Conservation (phyloP, 2,888 invertebrate species). For the Agrilus cyanescens region DNA sequence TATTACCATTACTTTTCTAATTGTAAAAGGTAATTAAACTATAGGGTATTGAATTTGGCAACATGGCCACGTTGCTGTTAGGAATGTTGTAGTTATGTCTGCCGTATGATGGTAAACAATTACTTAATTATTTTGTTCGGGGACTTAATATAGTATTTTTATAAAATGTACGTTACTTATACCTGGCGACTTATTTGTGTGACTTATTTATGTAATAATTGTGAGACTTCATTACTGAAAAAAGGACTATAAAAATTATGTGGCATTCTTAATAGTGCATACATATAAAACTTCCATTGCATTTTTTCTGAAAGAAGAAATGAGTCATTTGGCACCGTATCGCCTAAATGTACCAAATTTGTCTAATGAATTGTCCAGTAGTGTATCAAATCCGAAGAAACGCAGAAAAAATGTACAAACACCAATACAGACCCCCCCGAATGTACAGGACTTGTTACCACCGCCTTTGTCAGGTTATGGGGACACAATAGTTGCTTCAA, state of each 20-base stretch:
- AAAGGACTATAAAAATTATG: neutral
- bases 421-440: slow-evolving; percentile 54
- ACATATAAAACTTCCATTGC: too few relatives aligned
- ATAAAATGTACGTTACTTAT: too few relatives aligned
- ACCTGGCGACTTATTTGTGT: neutral
- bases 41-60: neutral
- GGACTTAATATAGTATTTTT: too few relatives aligned
- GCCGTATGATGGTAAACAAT: too few relatives aligned
- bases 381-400: slow-evolving; percentile 78
- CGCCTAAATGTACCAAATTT: slow-evolving; percentile 33
- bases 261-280: too few relatives aligned
- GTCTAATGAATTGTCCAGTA: slow-evolving; percentile 41
- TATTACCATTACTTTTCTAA: too few relatives aligned
- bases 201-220: neutral
- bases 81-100: too few relatives aligned
- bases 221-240: too few relatives aligned
- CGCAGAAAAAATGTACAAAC: slow-evolving; percentile 65
- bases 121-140: too few relatives aligned
- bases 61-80: too few relatives aligned
- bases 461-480: slow-evolving; percentile 84
- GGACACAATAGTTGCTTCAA: slow-evolving; percentile 87
- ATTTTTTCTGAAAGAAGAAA: slow-evolving; percentile 12
- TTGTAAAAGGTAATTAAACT: neutral
- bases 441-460: slow-evolving; percentile 69
- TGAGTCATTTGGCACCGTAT: slow-evolving; percentile 36